Evolutionary conservation across 2,888 invertebrate species (phyloP).

Genomic region (Aphodius granarius): DNA sequence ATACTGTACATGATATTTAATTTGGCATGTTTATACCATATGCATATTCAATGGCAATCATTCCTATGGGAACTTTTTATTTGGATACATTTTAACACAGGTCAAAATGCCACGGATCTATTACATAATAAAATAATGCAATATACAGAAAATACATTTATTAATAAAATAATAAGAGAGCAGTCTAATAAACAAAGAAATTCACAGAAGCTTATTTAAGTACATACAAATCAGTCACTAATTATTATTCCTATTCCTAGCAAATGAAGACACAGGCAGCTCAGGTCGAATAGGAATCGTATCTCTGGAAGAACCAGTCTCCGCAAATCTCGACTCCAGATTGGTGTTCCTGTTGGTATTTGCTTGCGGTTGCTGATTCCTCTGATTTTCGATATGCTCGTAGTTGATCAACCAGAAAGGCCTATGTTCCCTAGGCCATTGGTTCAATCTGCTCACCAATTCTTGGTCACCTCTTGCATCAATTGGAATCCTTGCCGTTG

Average conservation of each 20-base stretch:
- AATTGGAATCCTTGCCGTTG: constrained; percentile 59
- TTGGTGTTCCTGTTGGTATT: not conserved
- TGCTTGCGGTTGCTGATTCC: constrained; percentile 42
- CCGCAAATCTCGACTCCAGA: constrained; percentile 14
- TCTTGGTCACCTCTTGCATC: constrained; percentile 68
- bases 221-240: not conserved
- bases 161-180: not conserved
- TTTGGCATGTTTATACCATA: too few relatives aligned
- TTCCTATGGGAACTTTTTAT: too few relatives aligned
- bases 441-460: constrained; percentile 64
- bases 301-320: not conserved
- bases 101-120: too few relatives aligned
- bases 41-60: too few relatives aligned
- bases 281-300: constrained; percentile 22
- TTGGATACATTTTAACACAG: too few relatives aligned
- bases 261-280: constrained; percentile 16
- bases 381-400: constrained; percentile 64
- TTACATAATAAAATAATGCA: not conserved
- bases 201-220: not conserved
- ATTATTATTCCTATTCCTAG: constrained; percentile 13
- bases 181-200: not conserved
- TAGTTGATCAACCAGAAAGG: constrained; percentile 77
- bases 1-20: too few relatives aligned
- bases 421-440: constrained; percentile 66
- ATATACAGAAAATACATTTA: not conserved